Evolutionary conservation across 2,113 vertebrate species (phyloP).

Genomic region (Apeltes quadracus): DNA sequence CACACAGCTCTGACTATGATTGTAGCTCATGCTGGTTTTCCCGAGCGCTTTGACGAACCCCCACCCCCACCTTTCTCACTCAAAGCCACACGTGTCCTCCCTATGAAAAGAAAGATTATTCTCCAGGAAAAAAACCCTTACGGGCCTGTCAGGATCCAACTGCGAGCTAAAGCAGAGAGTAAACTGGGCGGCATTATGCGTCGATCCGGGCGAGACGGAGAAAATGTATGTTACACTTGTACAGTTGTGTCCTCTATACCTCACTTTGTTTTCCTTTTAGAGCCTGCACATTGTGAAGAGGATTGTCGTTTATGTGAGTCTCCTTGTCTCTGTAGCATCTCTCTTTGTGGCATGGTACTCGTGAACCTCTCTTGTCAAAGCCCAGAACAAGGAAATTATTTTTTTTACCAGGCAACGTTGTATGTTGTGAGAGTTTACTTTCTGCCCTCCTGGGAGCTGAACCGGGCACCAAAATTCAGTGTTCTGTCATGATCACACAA

Average conservation of each 20-base stretch:
- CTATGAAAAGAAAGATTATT: constrained; percentile 16
- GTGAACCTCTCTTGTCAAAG: constrained; percentile 15
- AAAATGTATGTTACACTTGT: constrained; percentile 61
- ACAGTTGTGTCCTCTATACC: constrained; percentile 70
- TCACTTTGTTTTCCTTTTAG: constrained; percentile 62
- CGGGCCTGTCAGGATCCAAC: constrained; percentile 40
- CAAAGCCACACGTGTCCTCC: constrained; percentile 13
- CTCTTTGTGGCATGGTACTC: constrained; percentile 60
- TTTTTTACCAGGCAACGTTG: constrained; percentile 46
- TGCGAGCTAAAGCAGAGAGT: constrained; percentile 38
- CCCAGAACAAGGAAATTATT: constrained; percentile 6
- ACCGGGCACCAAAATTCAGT: constrained; percentile 59
- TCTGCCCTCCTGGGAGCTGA: constrained; percentile 57
- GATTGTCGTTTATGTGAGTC: constrained; percentile 48
- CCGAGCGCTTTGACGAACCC: not conserved
- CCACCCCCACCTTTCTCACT: not conserved
- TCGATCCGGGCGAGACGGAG: constrained; percentile 54
- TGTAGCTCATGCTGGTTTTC: not conserved
- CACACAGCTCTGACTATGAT: not conserved
- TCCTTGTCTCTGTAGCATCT: constrained; percentile 41
- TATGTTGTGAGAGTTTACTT: constrained; percentile 58
- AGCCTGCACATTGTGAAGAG: constrained; percentile 63
- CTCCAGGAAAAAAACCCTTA: constrained; percentile 9
- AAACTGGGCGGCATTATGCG: constrained; percentile 40
- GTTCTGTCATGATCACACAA: constrained; percentile 42